Evolutionary conservation across 2,888 invertebrate genomes (phyloP), one percentile per base, ranked within the genome.

Genomic region (Lasius fuliginosus): DNA sequence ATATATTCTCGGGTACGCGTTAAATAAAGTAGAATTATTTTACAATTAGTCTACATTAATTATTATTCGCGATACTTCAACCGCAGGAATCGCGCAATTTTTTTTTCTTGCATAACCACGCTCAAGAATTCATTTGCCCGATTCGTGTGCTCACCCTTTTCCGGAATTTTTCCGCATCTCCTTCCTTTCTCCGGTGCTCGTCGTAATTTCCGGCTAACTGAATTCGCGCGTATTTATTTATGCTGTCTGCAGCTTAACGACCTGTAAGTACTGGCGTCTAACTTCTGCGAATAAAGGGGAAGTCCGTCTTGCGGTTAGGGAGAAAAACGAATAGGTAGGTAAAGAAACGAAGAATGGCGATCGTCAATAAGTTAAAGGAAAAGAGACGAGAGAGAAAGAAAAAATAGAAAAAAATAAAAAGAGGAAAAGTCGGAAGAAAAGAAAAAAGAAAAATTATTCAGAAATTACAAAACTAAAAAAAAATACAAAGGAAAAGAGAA

Each of bases 201-300:
- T 58, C 74, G 76, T 85, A 86, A 87, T 85, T 85, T 85, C 84
- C 87, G 86, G 81, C 81, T 86, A 86, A 88, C 76, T 84, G 83
- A 88, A 83, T 89, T 86, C 82, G 82, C 82, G 82, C 87, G 71
- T 82, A 85, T 84, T 85, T 88, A 88, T 87, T 87, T 87, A 85
- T 85, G 75, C 83, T 46, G 68, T 83, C 81, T 85, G 85, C 79
- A 75, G 79, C 77, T 87, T 87, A 87, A 87, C 87, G 82, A 79
- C 65, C 83, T 69, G 82, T 84, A 69, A 85, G 75, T 83, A 76
- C 67, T 67, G 83, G 85, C 79, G 83, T 69, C 85, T 68, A 79
- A 85, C 84, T 84, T 84, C 69, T 58, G 71, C 67, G 69, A 67
- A 71, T 71, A 69, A 75, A 85, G 12, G 12, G 18, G 27, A 58